Evolutionary conservation across 2,797 vertebrate genomes (phyloP).

Genomic region (Babyrousa celebensis): DNA sequence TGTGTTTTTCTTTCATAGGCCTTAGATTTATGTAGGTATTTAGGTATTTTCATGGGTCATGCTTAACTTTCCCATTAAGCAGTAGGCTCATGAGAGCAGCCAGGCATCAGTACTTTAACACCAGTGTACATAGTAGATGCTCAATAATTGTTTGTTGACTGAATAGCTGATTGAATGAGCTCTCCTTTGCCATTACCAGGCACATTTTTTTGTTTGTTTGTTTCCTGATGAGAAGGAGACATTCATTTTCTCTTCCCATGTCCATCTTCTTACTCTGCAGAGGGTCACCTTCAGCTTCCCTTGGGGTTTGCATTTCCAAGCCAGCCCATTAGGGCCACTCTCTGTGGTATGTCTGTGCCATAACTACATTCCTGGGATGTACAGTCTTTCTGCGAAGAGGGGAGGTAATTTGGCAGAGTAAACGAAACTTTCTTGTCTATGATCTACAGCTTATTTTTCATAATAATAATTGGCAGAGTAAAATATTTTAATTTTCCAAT

Average conservation of each 20-base stretch:
- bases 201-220: background rate
- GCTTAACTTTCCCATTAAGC: background rate
- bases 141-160: background rate
- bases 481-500: constrained; percentile 85
- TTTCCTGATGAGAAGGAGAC: background rate
- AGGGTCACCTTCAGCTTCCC: background rate
- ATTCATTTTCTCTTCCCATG: background rate
- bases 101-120: background rate
- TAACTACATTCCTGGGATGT: background rate
- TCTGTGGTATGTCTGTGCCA: too few species aligned
- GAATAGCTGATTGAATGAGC: background rate
- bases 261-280: background rate
- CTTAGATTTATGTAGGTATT: background rate
- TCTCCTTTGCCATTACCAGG: background rate
- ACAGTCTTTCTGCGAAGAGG: background rate
- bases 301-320: background rate
- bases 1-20: background rate
- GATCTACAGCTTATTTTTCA: constrained; percentile 72
- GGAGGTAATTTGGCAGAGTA: background rate
- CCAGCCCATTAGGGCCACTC: background rate
- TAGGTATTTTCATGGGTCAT: background rate
- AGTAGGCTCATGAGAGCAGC: background rate
- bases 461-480: constrained; percentile 84
- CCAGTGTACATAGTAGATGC: background rate
- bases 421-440: constrained; percentile 69